Percentiles rank a stretch among this genome's conserved stretches.
phyloP scores from a whole-genome alignment of 2,113 vertebrate species.

The Hippocampus guttulatus region DNA sequence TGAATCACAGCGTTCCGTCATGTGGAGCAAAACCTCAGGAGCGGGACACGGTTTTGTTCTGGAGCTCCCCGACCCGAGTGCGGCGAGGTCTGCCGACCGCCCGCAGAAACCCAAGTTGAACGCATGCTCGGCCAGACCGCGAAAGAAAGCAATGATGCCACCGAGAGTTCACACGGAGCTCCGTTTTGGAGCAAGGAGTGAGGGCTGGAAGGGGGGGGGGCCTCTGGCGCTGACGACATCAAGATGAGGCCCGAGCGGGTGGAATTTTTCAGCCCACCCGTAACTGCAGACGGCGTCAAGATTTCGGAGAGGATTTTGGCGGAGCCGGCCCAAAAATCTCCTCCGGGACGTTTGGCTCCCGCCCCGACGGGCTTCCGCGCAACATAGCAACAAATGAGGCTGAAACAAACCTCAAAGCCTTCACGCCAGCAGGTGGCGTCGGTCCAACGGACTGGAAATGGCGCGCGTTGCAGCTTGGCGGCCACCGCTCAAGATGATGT shows the following conservation, averaged over 20 bases:
- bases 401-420: neutral
- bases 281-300: neutral
- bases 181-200: neutral
- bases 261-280: neutral
- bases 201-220: too few relatives aligned
- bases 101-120: neutral
- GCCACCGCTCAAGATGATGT: too few relatives aligned
- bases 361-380: neutral
- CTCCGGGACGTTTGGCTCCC: neutral
- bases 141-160: neutral
- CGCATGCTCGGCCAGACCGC: neutral
- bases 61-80: neutral
- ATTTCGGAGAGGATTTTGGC: neutral
- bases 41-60: conserved; percentile 4
- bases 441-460: neutral
- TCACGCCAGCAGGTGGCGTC: neutral
- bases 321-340: neutral
- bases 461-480: too few relatives aligned
- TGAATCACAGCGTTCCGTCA: neutral
- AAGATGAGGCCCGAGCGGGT: neutral
- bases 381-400: neutral
- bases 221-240: neutral
- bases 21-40: conserved; percentile 5
- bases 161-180: neutral
- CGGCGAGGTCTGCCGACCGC: neutral